Base-by-base conservation (phyloP, 2,797 vertebrate species). In the Ataeniobius toweri region DNA sequence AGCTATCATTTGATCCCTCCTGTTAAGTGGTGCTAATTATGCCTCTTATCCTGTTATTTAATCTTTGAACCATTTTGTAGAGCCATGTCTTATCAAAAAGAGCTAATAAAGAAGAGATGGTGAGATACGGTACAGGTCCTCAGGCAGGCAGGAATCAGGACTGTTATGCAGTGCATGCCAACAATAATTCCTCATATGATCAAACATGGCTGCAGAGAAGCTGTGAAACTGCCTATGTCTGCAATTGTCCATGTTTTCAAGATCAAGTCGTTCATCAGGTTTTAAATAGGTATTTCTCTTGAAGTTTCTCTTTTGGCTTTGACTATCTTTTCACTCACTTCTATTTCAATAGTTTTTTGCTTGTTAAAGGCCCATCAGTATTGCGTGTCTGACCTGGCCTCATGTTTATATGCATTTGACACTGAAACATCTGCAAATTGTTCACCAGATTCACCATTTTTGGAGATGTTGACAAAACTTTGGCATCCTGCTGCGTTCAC, bases 11-110 rank as follows among this genome's bases (percentile, higher is more conserved):
- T 65, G 41, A 71, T 63, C 39, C 12, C 18, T 41, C 31, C 41
- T 14, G 13, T 75, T 71, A 77, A 67, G 39, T 63, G 51, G 24
- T 71, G 41, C 36, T 75, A 68, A 73, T 69, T 59, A 59, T 51
- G 13, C n/a, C 24, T 63, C 72, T 65, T 78, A 46, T 73, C 53
- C 14, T 20, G 20, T 36, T 22, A 68, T 53, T 9, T 53, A 24
- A 31, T 61, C 73, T 73, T 73, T 3, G 6, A 39, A 56, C 71
- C 8, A 36, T 36, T 46, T 53, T 46, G 65, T 68, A 22, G 26
- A n/a, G 16, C 0, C 20, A 44, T 68, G 39, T 9, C 67, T 72
- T 59, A 67, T 53, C 24, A 31, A 58, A 26, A 26, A 69, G 44
- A 9, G 14, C 28, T 71, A 13, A 41, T 76, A 36, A 10, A 79